Evolutionary conservation across 2,113 vertebrate species (phyloP), one percentile per base, ranked within the genome.

Genomic region (Ochotona princeps): DNA sequence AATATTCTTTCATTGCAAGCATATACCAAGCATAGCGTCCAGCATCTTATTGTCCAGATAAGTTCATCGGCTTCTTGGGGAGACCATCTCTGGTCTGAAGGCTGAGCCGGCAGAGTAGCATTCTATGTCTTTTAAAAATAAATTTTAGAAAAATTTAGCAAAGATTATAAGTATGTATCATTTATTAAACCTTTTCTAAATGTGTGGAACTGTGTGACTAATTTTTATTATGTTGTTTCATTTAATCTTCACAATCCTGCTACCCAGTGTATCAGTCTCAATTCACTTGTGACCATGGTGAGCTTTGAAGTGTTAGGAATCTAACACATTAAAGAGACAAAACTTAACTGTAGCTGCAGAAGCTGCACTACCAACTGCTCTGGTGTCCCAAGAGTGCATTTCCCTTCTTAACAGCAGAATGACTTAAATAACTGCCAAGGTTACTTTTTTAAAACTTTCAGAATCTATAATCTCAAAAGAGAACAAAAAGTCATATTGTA

Each of bases 401-500:
- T 91, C 32, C n/a, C 38, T 76, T 92, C 67, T 75, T 74, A 57
- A 72, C 7, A 81, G 26, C 15, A 61, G 26, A 1, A 38, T 47
- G 49, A 75, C 89, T 95, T 80, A 83, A 61, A 7, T 54, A 73
- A 51, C 10, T 26, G 28, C 78, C 35, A 73, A 47, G 6, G 18
- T 66, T 83, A 82, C 38, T 74, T 81, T 94, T 78, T 74, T 8
- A 90, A 94, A 61, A 63, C 26, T 20, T 70, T 61, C 44, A 67
- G 26, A 94, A 92, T 82, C 15, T 32, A 10, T 15, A 67, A 51
- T 83, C 60, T 90, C 57, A 70, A 93, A 85, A 73, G 25, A 78
- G 73, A 92, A 76, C 32, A 47, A 87, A 94, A 94, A 93, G 70
- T 54, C 49, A 11, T 54, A 85, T 66, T 89, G 87, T 93, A 67